These are phyloP conservation scores for Silurus glanis DNA, from an alignment of 2,113 vertebrate genomes.

Conservation along the genomic window DNA sequence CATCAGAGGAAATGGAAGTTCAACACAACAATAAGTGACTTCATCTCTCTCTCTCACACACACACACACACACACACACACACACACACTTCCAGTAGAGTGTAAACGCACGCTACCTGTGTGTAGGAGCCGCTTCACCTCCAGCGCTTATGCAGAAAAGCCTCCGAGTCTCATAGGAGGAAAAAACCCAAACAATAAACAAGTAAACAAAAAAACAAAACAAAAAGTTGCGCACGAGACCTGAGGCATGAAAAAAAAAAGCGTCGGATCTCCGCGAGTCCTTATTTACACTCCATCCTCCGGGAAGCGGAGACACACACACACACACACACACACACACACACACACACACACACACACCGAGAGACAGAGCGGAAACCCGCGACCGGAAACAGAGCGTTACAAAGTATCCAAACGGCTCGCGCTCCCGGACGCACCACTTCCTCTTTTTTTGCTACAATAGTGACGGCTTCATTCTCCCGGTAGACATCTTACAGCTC, in stretches of 20 bases:
- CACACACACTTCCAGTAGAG: neutral
- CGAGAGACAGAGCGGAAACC: slow-evolving; percentile 36
- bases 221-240: slow-evolving; percentile 81
- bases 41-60: slow-evolving; percentile 1
- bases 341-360: no score
- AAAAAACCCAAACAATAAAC: slow-evolving; percentile 50
- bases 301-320: slow-evolving; percentile 39
- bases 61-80: slow-evolving; percentile 12
- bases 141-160: slow-evolving; percentile 74
- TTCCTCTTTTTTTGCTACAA: slow-evolving; percentile 80
- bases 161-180: slow-evolving; percentile 65
- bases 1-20: slow-evolving; percentile 70
- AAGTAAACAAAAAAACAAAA: slow-evolving; percentile 74
- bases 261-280: slow-evolving; percentile 70
- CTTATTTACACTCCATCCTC: slow-evolving; percentile 68
- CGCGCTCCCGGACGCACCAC: slow-evolving; percentile 71
- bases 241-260: slow-evolving; percentile 69
- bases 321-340: no score
- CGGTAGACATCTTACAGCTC: slow-evolving; percentile 83
- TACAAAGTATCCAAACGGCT: slow-evolving; percentile 69
- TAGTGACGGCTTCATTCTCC: slow-evolving; percentile 82
- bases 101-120: slow-evolving; percentile 69
- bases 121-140: slow-evolving; percentile 72
- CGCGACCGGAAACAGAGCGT: slow-evolving; percentile 68
- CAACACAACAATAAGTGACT: slow-evolving; percentile 53